Conservation (phyloP, 1,140 invertebrate genomes). For the Penaeus japonicus region DNA sequence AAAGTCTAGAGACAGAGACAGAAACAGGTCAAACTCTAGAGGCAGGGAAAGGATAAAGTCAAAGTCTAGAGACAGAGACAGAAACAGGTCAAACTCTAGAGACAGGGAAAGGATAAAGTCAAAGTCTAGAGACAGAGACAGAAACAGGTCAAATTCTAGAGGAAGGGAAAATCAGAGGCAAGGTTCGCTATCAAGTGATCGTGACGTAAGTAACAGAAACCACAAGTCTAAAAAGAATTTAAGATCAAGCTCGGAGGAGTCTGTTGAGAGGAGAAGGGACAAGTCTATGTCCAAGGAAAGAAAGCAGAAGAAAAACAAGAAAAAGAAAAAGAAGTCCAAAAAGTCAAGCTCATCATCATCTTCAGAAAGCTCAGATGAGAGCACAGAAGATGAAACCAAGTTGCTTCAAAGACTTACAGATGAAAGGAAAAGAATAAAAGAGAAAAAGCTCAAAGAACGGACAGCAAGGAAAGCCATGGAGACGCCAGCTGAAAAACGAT, state of each 20-base stretch:
- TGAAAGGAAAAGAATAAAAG: slow-evolving; percentile 5
- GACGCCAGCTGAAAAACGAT: slow-evolving; percentile 93
- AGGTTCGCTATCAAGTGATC: not conserved
- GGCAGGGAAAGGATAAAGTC: too few relatives aligned
- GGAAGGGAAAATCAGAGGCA: not conserved
- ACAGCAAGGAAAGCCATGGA: slow-evolving; percentile 87
- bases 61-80: not conserved
- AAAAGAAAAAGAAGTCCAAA: not conserved
- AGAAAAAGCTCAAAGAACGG: slow-evolving; percentile 31
- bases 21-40: too few relatives aligned
- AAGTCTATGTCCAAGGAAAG: not conserved
- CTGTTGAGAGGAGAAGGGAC: too few relatives aligned
- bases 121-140: not conserved
- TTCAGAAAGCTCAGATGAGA: not conserved
- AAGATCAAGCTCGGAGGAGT: not conserved
- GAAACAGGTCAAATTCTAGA: not conserved
- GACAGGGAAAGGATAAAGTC: not conserved
- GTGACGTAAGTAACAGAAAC: not conserved
- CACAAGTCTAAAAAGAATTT: not conserved
- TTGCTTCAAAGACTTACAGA: slow-evolving; percentile 19
- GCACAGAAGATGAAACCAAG: not conserved
- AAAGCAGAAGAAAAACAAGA: not conserved
- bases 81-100: not conserved
- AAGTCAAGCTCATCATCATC: not conserved
- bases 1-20: too few relatives aligned